Base-by-base conservation (phyloP, 2,888 invertebrate species). In the Xylota segnis region DNA sequence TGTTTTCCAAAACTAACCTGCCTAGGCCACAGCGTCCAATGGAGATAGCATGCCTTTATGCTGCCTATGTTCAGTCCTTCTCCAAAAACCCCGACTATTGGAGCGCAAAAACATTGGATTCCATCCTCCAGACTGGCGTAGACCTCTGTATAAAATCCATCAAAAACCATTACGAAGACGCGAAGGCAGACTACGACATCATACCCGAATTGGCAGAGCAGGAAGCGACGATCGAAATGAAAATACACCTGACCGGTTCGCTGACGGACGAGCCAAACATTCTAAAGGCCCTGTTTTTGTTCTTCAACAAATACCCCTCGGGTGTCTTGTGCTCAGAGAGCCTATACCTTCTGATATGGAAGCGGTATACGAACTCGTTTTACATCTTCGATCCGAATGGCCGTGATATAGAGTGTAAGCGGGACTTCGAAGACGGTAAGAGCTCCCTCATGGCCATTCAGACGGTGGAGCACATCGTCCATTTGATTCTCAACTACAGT, bases 341-440 rank as follows among this genome's bases (percentile, higher is more conserved):
- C 18, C 78, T 90, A 6, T 90, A 88, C 47, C 74, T 92, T 14
- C 52, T 92, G 16, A 91, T 92, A 59, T 91, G 91, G 95, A 94
- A 94, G 88, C 93, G 92, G 59, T 92, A 94, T 59, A 93, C 93
- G 83, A 89, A 89, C 12, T 89, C 90, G 0, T 95, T 92, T 89
- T 95, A 94, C 83, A 93, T 95, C 87, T 95, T 95, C 88, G 95
- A 95, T 90, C 94, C 95, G 0, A 94, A 91, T 81, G 92, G 92
- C 0, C 89, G 92, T 4, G 87, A 88, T 32, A 88, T 89, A 29
- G 10, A 88, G 18, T 90, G 90, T 18, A 87, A 88, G 45, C 89
- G 91, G 0, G 89, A 92, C 70, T 89, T 90, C 10, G 74, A 83
- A 16, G 87, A 89, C 1, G 95, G 95, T 0, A 93, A 92, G 43